Percentiles rank a stretch among this genome's conserved stretches.
Evolutionary conservation across 2,888 invertebrate genomes (phyloP).

Genomic region (Luperina nickerlii): DNA sequence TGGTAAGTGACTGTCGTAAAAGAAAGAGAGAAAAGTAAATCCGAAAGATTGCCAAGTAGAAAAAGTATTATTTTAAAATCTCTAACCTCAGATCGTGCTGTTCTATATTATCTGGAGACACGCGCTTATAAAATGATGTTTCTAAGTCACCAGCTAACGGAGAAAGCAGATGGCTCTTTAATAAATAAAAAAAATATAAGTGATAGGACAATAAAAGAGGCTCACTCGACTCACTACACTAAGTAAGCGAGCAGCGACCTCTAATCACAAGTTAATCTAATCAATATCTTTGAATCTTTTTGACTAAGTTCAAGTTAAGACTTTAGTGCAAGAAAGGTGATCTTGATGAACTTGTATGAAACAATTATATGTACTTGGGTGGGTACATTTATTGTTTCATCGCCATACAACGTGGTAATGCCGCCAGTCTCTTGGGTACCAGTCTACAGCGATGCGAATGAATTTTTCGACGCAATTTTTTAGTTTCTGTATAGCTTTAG

Average conservation of each 20-base stretch:
- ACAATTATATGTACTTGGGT: too few relatives aligned
- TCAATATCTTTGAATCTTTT: neutral
- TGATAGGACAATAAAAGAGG: neutral
- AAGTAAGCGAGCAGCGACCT: neutral
- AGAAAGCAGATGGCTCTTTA: neutral
- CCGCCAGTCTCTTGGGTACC: too few relatives aligned
- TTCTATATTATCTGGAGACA: conserved; percentile 1
- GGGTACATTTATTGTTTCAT: too few relatives aligned
- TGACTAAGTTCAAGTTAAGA: neutral
- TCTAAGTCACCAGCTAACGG: neutral
- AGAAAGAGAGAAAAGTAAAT: neutral
- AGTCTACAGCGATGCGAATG: too few relatives aligned
- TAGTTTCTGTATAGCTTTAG: too few relatives aligned
- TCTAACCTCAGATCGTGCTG: neutral
- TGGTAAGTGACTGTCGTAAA: neutral
- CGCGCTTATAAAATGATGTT: neutral
- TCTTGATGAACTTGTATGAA: too few relatives aligned
- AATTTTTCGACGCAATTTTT: too few relatives aligned
- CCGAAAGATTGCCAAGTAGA: neutral
- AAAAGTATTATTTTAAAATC: neutral
- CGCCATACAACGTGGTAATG: too few relatives aligned
- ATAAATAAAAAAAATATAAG: neutral
- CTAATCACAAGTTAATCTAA: neutral
- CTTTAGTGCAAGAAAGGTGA: too few relatives aligned
- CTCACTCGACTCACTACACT: neutral